Base-by-base conservation (phyloP, 2,113 vertebrate species). In the Ranitomeya imitator region DNA sequence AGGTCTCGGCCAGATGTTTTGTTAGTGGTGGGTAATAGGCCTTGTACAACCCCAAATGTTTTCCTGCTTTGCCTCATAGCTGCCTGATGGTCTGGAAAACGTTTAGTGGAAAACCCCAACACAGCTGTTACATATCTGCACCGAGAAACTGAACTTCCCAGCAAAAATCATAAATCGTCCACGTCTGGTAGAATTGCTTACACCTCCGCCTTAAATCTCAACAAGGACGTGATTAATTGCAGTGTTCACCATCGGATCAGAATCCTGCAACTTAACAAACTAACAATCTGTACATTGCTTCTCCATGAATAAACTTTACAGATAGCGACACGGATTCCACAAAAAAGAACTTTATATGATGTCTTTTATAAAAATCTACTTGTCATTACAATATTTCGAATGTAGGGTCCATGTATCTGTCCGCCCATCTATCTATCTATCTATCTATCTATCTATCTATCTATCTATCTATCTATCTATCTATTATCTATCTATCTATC, bases 1-100 rank as follows among this genome's bases (percentile, higher is more conserved):
- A 88, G 81, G 87, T 89, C 87, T 89, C 87, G 65, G 60, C 87
- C 87, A 89, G 87, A 89, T 89, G 87, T 89, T 89, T 89, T 84
- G 82, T 85, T 88, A 88, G 86, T 89, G 87, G 78, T 85, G 82
- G 87, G 87, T 89, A 89, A 89, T 89, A 89, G 87, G 81, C 87
- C 87, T 89, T 89, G 83, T 77, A 89, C 87, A 85, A 60, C 82
- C 87, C 87, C 87, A 89, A 89, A 89, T 89, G 87, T 89, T 85
- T 85, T 85, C 52, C 80, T 57, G 81, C 74, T 89, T 89, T 89
- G 87, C 87, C 87, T 89, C 87, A 85, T 89, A 89, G 87, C 87
- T 89, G 81, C 87, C 82, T 89, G 87, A 89, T 89, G 87, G 87
- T 23, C 81, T 71, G 87, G 81, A 89, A 89, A 89, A 89, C 87